A percentile compares a stretch with the other conserved stretches of the same genome.
phyloP scores from a whole-genome alignment of 30 jellyfish, hydroid and myxozoan genomes.

The Pseudorhiza aurosa region DNA sequence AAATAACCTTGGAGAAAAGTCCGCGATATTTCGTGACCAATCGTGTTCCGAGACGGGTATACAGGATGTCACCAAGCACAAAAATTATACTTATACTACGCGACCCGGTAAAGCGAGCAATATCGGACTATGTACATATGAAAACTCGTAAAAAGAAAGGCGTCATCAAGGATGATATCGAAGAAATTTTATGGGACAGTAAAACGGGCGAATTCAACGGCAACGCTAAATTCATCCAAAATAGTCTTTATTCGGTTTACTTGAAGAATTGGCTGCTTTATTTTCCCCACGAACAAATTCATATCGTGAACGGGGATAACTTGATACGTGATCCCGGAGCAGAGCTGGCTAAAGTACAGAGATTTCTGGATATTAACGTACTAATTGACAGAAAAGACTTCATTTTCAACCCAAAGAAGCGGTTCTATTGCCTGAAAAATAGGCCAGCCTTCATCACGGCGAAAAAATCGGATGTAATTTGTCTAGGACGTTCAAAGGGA shows the following conservation, averaged over 20 bases:
- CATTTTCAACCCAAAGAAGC: slow-evolving; percentile 75
- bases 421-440: slow-evolving; percentile 76
- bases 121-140: slow-evolving; percentile 88
- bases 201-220: slow-evolving; percentile 23
- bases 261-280: slow-evolving; percentile 74
- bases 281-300: slow-evolving; percentile 79
- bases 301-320: slow-evolving; percentile 85
- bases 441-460: slow-evolving; percentile 5
- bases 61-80: slow-evolving; percentile 58
- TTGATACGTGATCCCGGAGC: slow-evolving; percentile 74
- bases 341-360: slow-evolving; percentile 76
- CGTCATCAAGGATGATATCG: slow-evolving; percentile 29
- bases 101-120: slow-evolving; percentile 88
- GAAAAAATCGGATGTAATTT: neutral
- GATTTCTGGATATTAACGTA: slow-evolving; percentile 74
- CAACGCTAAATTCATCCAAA: slow-evolving; percentile 27
- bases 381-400: slow-evolving; percentile 55
- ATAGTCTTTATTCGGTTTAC: slow-evolving; percentile 65
- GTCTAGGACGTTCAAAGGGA: slow-evolving; percentile 92
- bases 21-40: slow-evolving; percentile 79
- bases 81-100: slow-evolving; percentile 77
- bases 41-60: slow-evolving; percentile 79
- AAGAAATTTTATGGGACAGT: slow-evolving; percentile 20
- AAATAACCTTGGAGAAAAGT: slow-evolving; percentile 87
- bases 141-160: slow-evolving; percentile 54